Conservation (phyloP, 2,797 vertebrate genomes). For the Sebastes jordani region DNA sequence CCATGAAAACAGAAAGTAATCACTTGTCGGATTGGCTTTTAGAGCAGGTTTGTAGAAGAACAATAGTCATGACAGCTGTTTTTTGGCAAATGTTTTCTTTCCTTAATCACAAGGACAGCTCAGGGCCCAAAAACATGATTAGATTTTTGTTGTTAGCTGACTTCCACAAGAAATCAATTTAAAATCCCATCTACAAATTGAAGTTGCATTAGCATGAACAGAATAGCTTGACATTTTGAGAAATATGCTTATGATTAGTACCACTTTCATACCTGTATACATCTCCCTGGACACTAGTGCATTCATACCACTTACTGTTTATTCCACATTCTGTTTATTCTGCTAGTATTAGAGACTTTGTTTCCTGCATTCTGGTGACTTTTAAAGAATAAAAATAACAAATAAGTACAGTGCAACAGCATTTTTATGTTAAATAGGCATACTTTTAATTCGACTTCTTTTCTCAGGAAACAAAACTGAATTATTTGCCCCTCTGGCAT, state of each 20-base stretch:
- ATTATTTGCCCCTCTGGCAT: too few species aligned
- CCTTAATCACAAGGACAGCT: not conserved
- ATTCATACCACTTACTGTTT: not conserved
- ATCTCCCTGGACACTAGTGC: not conserved
- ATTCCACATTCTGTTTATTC: not conserved
- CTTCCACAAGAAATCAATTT: conserved; percentile 3
- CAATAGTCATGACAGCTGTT: not conserved
- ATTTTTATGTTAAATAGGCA: too few species aligned
- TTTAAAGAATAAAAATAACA: too few species aligned
- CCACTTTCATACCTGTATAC: not conserved
- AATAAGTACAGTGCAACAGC: too few species aligned
- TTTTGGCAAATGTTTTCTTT: conserved; percentile 1
- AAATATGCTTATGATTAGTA: not conserved
- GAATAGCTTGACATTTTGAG: conserved; percentile 9
- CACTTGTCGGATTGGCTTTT: conserved; percentile 10
- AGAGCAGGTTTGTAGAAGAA: not conserved
- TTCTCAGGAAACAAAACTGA: too few species aligned
- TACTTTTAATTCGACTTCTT: too few species aligned
- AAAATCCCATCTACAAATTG: not conserved
- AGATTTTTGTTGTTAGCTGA: not conserved
- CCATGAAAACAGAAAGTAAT: not conserved
- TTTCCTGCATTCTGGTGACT: too few species aligned
- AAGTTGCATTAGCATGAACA: not conserved
- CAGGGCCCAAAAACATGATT: not conserved
- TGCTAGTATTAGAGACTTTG: too few species aligned